Base-by-base conservation (phyloP, 2,797 vertebrate genomes). In the Acipenser ruthenus region DNA sequence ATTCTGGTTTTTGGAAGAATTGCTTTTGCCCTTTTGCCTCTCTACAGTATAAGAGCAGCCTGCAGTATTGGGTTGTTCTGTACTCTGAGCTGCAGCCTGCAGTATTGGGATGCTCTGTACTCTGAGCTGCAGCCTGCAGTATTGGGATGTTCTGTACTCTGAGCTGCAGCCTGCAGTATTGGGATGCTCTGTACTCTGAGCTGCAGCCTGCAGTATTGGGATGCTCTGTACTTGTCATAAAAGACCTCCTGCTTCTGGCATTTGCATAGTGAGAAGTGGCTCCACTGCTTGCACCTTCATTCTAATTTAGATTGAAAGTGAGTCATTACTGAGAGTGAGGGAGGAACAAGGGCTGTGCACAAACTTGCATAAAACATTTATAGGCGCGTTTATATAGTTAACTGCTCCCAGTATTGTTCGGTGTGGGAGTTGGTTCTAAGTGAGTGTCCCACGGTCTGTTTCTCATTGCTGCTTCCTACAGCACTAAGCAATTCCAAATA, bases 291-390 rank as follows among this genome's bases (percentile, higher is more conserved):
- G 58, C 62, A 15, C 66, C 49, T 37, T 71, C 37, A 79, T 79
- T 80, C 78, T 74, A 79, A 79, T 73, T 74, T 77, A 72, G 55
- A n/a, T 58, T 6, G 78, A 86, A 89, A 87, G 84, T 82, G 80
- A 86, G 82, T 86, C 85, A 87, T 87, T 89, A 88, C 80, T 77
- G 77, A 83, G 72, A 70, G 78, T 81, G 6, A 73, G 65, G 75
- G 18, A 70, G 78, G 69, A 75, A 75, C 18, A 73, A 79, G 77
- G 75, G 79, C 78, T 72, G 70, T 79, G 76, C 74, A 77, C 78
- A 83, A 82, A 80, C 65, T 67, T 10, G 60, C 61, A 72, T 88
- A 74, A 80, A 87, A 80, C 83, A 87, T 86, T 85, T 74, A 87
- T 80, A 72, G 82, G 70, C 72, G 66, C 63, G 69, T 75, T 80